Conservation (phyloP, 2,888 invertebrate species). For the Oligia strigilis region DNA sequence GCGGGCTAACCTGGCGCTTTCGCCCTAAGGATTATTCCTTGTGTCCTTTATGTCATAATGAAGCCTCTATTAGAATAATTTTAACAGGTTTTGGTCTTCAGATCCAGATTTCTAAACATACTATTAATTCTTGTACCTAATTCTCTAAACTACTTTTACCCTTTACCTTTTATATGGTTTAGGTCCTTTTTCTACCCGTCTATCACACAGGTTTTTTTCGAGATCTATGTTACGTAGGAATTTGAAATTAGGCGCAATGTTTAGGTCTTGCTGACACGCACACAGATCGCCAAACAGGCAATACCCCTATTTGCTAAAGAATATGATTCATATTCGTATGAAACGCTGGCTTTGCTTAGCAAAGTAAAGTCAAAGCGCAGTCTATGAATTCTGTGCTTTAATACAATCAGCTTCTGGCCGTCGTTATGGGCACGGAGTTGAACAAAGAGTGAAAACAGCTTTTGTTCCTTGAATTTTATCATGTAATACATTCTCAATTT, state of each 20-base stretch:
- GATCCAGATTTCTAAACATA: not conserved
- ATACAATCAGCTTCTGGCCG: not conserved
- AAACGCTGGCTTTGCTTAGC: not conserved
- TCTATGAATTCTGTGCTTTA: not conserved
- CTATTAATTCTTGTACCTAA: not conserved
- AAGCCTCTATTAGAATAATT: not conserved
- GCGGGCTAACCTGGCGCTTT: too few relatives aligned
- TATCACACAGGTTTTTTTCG: not conserved
- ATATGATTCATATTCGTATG: not conserved
- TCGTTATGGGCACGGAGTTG: not conserved
- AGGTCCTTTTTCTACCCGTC: not conserved
- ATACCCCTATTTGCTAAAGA: not conserved
- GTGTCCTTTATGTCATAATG: not conserved
- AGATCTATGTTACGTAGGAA: not conserved
- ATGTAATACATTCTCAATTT: not conserved
- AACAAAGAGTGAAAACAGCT: slow-evolving; percentile 7
- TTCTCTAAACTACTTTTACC: not conserved
- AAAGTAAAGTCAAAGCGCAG: not conserved
- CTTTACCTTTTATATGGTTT: not conserved
- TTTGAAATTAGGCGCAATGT: not conserved
- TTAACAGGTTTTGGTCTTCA: not conserved
- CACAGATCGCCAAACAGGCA: not conserved
- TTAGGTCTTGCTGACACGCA: not conserved
- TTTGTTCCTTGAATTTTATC: not conserved
- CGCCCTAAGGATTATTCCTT: not conserved